These are phyloP conservation scores for Microcebus jonahi DNA, from an alignment of 2,113 vertebrate species.

Conservation along the genomic window DNA sequence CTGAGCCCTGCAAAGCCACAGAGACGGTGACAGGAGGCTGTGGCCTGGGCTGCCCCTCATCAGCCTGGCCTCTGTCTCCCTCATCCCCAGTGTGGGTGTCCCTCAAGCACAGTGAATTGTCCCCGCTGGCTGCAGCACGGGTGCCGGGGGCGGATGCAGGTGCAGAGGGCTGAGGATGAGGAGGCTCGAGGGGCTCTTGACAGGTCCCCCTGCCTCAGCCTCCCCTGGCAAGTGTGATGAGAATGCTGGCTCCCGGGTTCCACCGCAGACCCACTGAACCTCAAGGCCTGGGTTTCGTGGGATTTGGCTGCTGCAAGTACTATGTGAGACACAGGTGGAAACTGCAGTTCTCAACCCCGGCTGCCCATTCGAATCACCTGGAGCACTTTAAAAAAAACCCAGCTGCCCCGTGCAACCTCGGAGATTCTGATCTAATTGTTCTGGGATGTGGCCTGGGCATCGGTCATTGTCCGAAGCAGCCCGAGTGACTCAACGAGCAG, in stretches of 20 bases:
- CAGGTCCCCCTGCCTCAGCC: not conserved
- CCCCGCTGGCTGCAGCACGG: not conserved
- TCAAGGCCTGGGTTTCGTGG: not conserved
- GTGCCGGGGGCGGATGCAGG: too few species aligned
- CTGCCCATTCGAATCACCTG: not conserved
- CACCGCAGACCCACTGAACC: not conserved
- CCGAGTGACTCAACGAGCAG: not conserved
- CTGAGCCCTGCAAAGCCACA: not conserved
- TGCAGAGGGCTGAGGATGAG: not conserved
- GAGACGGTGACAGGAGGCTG: not conserved
- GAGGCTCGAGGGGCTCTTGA: not conserved
- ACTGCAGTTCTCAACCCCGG: not conserved
- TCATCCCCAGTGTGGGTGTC: not conserved
- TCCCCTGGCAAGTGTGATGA: not conserved
- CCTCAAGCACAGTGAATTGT: not conserved
- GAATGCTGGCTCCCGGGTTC: too few species aligned
- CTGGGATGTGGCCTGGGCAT: not conserved
- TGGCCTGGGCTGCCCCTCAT: not conserved
- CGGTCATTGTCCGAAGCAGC: not conserved
- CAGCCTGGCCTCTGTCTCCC: not conserved
- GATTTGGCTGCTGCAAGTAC: too few species aligned
- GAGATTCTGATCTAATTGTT: not conserved
- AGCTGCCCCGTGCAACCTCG: not conserved
- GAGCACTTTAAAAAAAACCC: not conserved
- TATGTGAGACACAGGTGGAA: rapidly evolving